phyloP scores from a whole-genome alignment of 2,113 vertebrate genomes.

The Leptodactylus fuscus region DNA sequence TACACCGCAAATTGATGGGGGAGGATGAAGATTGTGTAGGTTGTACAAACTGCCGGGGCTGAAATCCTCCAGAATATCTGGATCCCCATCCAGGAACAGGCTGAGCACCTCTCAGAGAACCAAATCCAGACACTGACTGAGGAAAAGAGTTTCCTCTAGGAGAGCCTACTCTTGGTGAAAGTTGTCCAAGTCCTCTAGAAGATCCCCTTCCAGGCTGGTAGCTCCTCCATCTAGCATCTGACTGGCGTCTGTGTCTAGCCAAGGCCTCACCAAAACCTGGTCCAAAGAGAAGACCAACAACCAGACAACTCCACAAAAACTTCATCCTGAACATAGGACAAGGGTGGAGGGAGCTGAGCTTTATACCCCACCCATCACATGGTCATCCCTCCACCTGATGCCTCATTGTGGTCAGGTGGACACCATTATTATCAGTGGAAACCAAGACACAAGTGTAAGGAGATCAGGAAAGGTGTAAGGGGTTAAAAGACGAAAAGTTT shows the following conservation, averaged over 20 bases:
- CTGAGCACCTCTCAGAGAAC: not conserved
- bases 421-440: too few relatives aligned
- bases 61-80: not conserved
- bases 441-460: too few relatives aligned
- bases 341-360: not conserved
- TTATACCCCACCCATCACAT: conserved; percentile 7
- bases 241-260: not conserved
- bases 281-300: not conserved
- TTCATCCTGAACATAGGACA: not conserved
- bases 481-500: too few relatives aligned
- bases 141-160: not conserved
- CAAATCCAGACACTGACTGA: not conserved
- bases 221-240: not conserved
- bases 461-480: too few relatives aligned
- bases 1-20: conserved; percentile 5
- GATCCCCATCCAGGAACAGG: not conserved
- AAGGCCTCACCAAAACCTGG: not conserved
- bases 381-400: not conserved
- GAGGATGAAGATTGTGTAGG: not conserved
- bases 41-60: not conserved
- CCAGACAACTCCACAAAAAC: not conserved
- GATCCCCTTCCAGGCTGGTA: not conserved
- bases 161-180: not conserved
- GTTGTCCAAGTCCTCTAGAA: too few relatives aligned
- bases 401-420: not conserved